Evolutionary conservation across 2,888 invertebrate species (phyloP), one percentile per base, ranked within the genome.

Genomic region (Celastrina argiolus): DNA sequence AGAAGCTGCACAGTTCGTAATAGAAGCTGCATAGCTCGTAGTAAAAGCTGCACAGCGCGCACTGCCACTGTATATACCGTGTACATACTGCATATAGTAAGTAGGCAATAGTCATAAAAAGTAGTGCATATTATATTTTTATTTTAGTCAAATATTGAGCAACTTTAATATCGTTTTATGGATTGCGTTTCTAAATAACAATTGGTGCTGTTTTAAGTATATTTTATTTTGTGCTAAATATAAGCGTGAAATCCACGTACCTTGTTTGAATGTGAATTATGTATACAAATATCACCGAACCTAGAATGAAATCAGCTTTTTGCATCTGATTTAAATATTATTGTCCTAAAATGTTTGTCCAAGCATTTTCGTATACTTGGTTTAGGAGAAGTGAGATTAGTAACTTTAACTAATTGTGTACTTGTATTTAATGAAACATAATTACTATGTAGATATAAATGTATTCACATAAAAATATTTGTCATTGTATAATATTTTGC

Each of bases 51-150:
- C 66, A 74, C 70, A 51, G 34, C 42, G 71, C 75, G 71, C 77
- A 80, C 78, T 81, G 79, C 80, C 81, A 74, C 70, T 70, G 68
- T 83, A 82, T 78, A 75, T 77, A 78, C 78, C 69, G 14, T 61
- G 36, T 61, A 61, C 18, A 63, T 42, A 42, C n/a, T 42, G 31
- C 28, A 41, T 45, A 36, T 36, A 36, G 51, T 51, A 45, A 36
- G 39, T 63, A 42, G 14, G n/a, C 45, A 42, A 5, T 63, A 42
- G 61, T 39, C 26, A 41, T 42, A 8, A 12, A 61, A 36, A 61
- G 39, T 61, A 63, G 42, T n/a, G 41, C 4, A 63, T 63, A 36
- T 45, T 51, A 26, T 51, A 51, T 51, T 51, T 51, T 51, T 51
- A 26, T 22, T 51, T 36, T 51, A 51, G 51, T 51, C 22, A 51